phyloP scores from a whole-genome alignment of 1,140 invertebrate species.

The Tetragnatha versicolor region DNA sequence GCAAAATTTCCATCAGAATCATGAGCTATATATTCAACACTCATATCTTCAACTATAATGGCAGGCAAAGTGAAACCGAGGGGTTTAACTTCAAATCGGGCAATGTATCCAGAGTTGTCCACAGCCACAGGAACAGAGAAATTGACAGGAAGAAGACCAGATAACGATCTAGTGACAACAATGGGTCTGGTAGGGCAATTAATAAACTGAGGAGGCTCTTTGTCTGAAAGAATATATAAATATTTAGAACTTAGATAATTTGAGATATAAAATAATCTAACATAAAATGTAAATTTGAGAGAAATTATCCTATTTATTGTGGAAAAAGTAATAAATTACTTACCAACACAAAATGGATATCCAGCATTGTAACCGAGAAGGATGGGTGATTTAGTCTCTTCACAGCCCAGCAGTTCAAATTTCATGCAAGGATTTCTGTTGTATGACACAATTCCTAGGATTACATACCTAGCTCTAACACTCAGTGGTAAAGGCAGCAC shows the following conservation, averaged over 20 bases:
- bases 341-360: constrained; percentile 88
- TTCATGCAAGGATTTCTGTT: constrained; percentile 96
- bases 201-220: constrained; percentile 94
- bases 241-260: too few species aligned
- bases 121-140: constrained; percentile 90
- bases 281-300: not conserved
- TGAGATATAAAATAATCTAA: too few species aligned
- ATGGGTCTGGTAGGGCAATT: constrained; percentile 94
- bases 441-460: constrained; percentile 91
- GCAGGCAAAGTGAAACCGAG: constrained; percentile 88
- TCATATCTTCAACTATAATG: constrained; percentile 87
- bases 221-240: constrained; percentile 70
- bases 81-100: constrained; percentile 88
- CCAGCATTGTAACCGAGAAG: constrained; percentile 92
- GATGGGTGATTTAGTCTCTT: constrained; percentile 74
- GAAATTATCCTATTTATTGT: not conserved
- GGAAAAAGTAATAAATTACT: constrained; percentile 58
- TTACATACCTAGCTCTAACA: constrained; percentile 90
- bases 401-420: constrained; percentile 95
- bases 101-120: constrained; percentile 94
- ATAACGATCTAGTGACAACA: constrained; percentile 83
- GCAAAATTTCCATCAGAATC: constrained; percentile 97
- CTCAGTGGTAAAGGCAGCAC: constrained; percentile 94
- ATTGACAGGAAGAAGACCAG: constrained; percentile 85
- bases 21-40: constrained; percentile 93